phyloP scores from a whole-genome alignment of 2,797 vertebrate species.

The Catostomus latipinnis region DNA sequence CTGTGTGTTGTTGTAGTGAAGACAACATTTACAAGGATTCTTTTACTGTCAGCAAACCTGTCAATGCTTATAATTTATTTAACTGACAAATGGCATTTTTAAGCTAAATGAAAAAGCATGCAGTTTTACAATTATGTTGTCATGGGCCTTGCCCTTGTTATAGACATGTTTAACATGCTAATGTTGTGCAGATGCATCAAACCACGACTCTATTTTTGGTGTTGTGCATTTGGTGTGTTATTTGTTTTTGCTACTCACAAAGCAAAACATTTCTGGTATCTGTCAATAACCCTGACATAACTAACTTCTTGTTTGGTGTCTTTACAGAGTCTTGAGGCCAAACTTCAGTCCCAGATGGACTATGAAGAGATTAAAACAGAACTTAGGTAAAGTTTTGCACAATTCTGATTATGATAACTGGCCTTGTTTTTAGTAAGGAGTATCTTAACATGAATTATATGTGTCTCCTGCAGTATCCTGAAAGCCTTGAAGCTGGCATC shows the following conservation, averaged over 20 bases:
- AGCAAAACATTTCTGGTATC: background rate
- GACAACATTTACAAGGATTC: too few species aligned
- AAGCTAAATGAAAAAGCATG: too few species aligned
- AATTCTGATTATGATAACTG: background rate
- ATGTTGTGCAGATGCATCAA: background rate
- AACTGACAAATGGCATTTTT: too few species aligned
- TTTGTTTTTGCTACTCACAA: background rate
- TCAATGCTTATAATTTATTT: too few species aligned
- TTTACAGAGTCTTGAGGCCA: conserved; percentile 92
- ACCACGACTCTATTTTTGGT: background rate
- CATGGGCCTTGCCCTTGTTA: too few species aligned
- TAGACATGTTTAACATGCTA: background rate
- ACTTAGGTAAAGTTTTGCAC: conserved; percentile 83
- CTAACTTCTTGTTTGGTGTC: conserved; percentile 3
- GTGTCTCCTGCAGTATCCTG: conserved; percentile 82
- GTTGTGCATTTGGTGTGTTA: background rate
- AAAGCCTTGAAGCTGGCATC: conserved; percentile 95
- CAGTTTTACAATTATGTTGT: too few species aligned
- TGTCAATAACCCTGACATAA: background rate
- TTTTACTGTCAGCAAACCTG: too few species aligned
- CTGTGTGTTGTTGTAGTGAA: too few species aligned
- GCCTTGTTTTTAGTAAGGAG: background rate
- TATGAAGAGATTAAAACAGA: conserved; percentile 99
- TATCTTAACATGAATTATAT: conserved; percentile 1
- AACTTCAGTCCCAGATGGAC: conserved; percentile 92